Conservation (phyloP, 2,113 vertebrate genomes). For the Pangasianodon hypophthalmus region DNA sequence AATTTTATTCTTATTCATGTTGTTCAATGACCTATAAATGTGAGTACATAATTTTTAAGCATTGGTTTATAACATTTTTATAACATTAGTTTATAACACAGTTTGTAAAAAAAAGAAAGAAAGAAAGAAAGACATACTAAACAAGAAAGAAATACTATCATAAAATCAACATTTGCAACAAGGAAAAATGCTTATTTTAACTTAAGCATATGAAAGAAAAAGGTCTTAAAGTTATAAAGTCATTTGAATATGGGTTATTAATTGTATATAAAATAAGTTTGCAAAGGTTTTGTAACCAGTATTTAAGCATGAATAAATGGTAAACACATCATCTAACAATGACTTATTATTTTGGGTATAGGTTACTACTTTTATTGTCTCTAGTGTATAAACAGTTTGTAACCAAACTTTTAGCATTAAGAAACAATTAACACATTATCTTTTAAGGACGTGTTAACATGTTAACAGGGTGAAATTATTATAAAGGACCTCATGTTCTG, state of each 20-base stretch:
- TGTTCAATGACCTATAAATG: background rate
- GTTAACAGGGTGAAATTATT: background rate
- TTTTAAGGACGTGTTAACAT: background rate
- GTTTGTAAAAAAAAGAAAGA: too few species aligned
- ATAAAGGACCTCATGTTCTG: background rate
- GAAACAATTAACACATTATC: background rate
- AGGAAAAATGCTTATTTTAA: background rate
- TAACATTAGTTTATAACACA: too few species aligned
- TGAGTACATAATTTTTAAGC: background rate
- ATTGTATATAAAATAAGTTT: background rate
- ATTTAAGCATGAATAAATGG: background rate
- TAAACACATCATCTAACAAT: background rate
- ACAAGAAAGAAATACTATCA: background rate
- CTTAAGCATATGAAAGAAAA: background rate
- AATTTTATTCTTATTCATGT: background rate
- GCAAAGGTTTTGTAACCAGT: background rate
- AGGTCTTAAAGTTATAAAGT: background rate
- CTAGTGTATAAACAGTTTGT: background rate
- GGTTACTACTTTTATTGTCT: background rate
- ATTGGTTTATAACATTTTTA: background rate
- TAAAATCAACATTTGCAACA: background rate
- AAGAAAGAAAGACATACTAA: background rate
- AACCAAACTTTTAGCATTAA: background rate
- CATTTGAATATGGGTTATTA: background rate
- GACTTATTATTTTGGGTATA: background rate